Evolutionary conservation across 2,888 invertebrate genomes (phyloP).

Genomic region (Drosophila leonis): DNA sequence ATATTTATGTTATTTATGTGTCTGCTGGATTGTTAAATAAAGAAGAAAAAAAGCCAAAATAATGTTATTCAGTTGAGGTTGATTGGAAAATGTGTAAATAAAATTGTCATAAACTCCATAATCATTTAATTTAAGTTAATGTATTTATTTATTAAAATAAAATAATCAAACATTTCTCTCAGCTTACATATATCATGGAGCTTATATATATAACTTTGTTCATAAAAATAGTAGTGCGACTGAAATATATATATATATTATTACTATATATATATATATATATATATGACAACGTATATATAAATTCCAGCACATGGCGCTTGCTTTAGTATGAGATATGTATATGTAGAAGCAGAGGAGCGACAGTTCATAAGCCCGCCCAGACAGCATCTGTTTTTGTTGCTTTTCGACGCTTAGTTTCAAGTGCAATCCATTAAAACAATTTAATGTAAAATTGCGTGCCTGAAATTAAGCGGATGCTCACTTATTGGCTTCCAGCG

Average conservation of each 20-base stretch:
- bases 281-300: too few species aligned
- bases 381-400: conserved; percentile 30
- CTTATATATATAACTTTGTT: too few species aligned
- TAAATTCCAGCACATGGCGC: not conserved
- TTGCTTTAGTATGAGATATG: not conserved
- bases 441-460: conserved; percentile 55
- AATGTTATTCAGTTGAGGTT: not conserved
- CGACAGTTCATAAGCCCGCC: conserved; percentile 1
- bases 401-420: conserved; percentile 30
- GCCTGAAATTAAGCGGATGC: conserved; percentile 41
- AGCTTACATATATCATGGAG: too few species aligned
- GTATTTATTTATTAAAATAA: not conserved
- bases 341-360: not conserved
- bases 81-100: conserved; percentile 6
- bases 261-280: too few species aligned
- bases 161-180: too few species aligned
- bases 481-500: conserved; percentile 46
- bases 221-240: too few species aligned
- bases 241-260: too few species aligned
- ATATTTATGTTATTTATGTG: conserved; percentile 40
- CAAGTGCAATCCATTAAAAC: conserved; percentile 58
- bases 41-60: not conserved
- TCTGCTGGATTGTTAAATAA: conserved; percentile 24
- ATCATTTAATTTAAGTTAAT: not conserved
- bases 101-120: not conserved